phyloP scores from a whole-genome alignment of 1,140 invertebrate species.

The Diabrotica virgifera region DNA sequence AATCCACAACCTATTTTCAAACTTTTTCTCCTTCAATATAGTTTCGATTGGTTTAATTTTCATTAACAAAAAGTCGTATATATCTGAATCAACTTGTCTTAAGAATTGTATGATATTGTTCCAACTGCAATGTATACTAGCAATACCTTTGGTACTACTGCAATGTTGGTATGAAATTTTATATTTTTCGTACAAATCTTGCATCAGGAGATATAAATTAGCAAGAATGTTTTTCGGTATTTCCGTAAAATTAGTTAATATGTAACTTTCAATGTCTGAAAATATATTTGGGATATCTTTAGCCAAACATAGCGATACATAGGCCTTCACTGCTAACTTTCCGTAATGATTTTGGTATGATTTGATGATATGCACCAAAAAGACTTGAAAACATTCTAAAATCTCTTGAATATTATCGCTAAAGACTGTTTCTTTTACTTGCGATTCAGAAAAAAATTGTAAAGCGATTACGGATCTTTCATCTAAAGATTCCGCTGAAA shows the following conservation, averaged over 20 bases:
- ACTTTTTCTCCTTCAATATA: slow-evolving; percentile 12
- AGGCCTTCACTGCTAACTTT: slow-evolving; percentile 28
- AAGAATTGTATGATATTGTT: slow-evolving; percentile 1
- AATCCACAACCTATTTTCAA: slow-evolving; percentile 26
- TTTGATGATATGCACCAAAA: slow-evolving; percentile 29
- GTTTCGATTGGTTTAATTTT: slow-evolving; percentile 15
- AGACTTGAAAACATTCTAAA: slow-evolving; percentile 21
- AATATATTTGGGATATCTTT: slow-evolving; percentile 23
- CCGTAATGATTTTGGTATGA: slow-evolving; percentile 29
- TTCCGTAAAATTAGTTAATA: slow-evolving; percentile 21
- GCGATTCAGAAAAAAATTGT: slow-evolving; percentile 33
- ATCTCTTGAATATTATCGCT: not conserved
- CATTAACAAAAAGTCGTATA: slow-evolving; percentile 23
- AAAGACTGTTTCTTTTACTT: slow-evolving; percentile 21
- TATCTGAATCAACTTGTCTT: slow-evolving; percentile 6
- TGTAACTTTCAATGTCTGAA: slow-evolving; percentile 19
- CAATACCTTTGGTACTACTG: not conserved
- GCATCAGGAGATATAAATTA: slow-evolving; percentile 25
- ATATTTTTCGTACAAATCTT: slow-evolving; percentile 31
- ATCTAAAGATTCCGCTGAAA: slow-evolving; percentile 13
- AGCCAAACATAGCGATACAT: slow-evolving; percentile 22
- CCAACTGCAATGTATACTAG: slow-evolving; percentile 3
- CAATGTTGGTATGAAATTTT: slow-evolving; percentile 10
- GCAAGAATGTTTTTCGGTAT: slow-evolving; percentile 24
- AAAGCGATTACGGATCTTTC: slow-evolving; percentile 28